phyloP scores from a whole-genome alignment of 2,797 vertebrate genomes.

The Percopsis omiscomaycus region DNA sequence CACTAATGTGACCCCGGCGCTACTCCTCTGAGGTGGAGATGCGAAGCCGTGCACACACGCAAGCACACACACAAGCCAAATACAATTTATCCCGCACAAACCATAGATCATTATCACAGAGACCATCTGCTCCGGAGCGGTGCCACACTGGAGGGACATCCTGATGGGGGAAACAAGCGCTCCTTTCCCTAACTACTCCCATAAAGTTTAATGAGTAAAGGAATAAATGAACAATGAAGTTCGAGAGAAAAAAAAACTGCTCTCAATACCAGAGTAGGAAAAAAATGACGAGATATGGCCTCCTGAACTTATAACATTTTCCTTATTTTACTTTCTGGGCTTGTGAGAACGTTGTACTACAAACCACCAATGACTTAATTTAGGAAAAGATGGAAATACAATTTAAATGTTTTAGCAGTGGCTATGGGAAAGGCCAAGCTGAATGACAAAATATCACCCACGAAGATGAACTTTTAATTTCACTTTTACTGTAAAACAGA shows the following conservation, averaged over 20 bases:
- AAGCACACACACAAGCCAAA: not conserved
- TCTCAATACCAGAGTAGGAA: slow-evolving; percentile 11
- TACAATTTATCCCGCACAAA: not conserved
- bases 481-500: too few relatives aligned
- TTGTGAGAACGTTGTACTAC: too few relatives aligned
- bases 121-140: slow-evolving; percentile 58
- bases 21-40: slow-evolving; percentile 28
- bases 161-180: slow-evolving; percentile 46
- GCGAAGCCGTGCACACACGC: not conserved
- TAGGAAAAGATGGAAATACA: too few relatives aligned
- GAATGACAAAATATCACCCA: too few relatives aligned
- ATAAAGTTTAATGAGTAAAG: slow-evolving; percentile 50
- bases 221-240: slow-evolving; percentile 47
- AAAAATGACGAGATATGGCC: too few relatives aligned
- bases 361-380: too few relatives aligned
- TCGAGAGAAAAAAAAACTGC: slow-evolving; percentile 18
- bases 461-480: too few relatives aligned
- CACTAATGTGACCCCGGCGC: slow-evolving; percentile 52
- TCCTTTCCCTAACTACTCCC: slow-evolving; percentile 39
- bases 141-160: slow-evolving; percentile 47
- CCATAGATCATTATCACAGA: slow-evolving; percentile 50
- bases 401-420: too few relatives aligned
- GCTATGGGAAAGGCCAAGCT: too few relatives aligned
- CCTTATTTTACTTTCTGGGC: too few relatives aligned
- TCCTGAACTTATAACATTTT: too few relatives aligned